Percentiles rank a stretch among this genome's conserved stretches.
phyloP scores from a whole-genome alignment of 2,888 invertebrate genomes.

The Adela reaumurella region DNA sequence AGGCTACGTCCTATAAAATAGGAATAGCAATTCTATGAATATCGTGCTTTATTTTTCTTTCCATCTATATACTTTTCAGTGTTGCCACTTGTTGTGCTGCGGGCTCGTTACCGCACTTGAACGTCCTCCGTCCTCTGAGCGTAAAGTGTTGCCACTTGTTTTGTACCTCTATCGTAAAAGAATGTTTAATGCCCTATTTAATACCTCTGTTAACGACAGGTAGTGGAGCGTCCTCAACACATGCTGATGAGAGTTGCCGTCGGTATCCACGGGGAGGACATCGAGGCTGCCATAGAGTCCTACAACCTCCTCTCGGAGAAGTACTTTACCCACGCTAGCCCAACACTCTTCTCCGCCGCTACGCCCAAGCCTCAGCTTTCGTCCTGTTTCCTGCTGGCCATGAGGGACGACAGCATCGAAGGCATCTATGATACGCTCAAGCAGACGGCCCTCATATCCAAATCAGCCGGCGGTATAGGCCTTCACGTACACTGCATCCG shows the following conservation, averaged over 20 bases:
- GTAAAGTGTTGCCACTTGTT: too few species aligned
- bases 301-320: slow-evolving; percentile 93
- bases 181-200: too few species aligned
- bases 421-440: slow-evolving; percentile 91
- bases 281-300: slow-evolving; percentile 89
- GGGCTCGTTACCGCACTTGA: too few species aligned
- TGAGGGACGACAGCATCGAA: slow-evolving; percentile 92
- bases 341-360: slow-evolving; percentile 94
- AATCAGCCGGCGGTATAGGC: slow-evolving; percentile 96
- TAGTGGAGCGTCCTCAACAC: slow-evolving; percentile 95
- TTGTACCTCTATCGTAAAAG: too few species aligned
- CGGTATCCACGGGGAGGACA: slow-evolving; percentile 93
- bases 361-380: slow-evolving; percentile 90
- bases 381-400: slow-evolving; percentile 92
- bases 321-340: slow-evolving; percentile 97
- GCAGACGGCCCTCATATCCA: slow-evolving; percentile 93
- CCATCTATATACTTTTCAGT: too few species aligned
- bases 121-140: too few species aligned
- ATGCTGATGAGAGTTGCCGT: slow-evolving; percentile 98
- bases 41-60: too few species aligned
- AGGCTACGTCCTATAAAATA: too few species aligned
- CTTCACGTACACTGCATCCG: slow-evolving; percentile 94
- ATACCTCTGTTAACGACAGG: too few species aligned
- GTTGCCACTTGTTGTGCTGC: too few species aligned
- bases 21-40: too few species aligned